Evolutionary conservation across 2,797 vertebrate species (phyloP), one percentile per base, ranked within the genome.

Genomic region (Paratrypauchen microcephalus): DNA sequence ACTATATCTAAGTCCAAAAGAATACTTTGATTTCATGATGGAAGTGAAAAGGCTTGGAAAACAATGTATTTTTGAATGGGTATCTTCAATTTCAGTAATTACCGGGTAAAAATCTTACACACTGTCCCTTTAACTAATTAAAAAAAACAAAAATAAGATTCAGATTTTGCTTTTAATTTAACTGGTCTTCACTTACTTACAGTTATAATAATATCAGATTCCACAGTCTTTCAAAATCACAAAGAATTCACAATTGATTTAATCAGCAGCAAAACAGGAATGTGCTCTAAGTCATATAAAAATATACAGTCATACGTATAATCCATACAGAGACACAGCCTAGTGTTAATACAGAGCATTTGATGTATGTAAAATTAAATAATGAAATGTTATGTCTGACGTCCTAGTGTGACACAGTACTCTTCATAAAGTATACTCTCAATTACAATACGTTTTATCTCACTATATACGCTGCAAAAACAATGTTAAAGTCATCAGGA

Each of bases 211-310:
- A 45, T 45, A 45, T 15, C 41, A 12, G 47, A 48, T 16, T 67
- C 84, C 15, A 59, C 28, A 59, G 57, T 59, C 57, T 26, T 8
- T 59, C 57, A 59, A 16, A 16, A 71, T 77, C 52, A 74, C 65
- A 74, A 45, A 16, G 39, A 26, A 81, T 11, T 78, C 69, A 77
- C 45, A 74, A 70, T 74, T 78, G 62, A 28, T 0, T 28, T 21
- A 75, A 75, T 78, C 18, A 90, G 89, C 91, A 93, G 91, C 88
- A 87, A 88, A 76, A 90, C 16, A 70, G 79, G 74, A 86, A 77
- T 50, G 69, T 83, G 68, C 13, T 24, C 7, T 23, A 74, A 61
- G 65, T 68, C 56, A 83, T 80, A 82, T 73, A 83, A 87, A 83
- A 83, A 81, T 71, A 82, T 71, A 75, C 24, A 9, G 69, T 68